Percentiles rank a stretch among this genome's conserved stretches.
phyloP scores from a whole-genome alignment of 2,797 vertebrate genomes.

The Ara ararauna region DNA sequence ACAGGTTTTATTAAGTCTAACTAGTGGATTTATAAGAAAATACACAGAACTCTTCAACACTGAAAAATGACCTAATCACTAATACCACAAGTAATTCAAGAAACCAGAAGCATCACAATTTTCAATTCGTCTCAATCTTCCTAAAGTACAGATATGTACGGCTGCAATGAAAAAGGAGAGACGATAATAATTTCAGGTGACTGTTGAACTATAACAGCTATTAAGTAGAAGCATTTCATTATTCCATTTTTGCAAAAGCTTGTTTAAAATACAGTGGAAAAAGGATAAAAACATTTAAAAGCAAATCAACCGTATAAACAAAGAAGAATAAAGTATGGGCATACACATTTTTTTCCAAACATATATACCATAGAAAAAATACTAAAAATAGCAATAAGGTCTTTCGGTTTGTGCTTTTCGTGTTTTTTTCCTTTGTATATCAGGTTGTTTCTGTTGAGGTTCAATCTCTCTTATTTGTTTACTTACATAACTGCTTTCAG shows the following conservation, averaged over 20 bases:
- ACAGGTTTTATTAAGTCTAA: neutral
- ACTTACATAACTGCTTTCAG: neutral
- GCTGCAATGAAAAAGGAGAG: neutral
- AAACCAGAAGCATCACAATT: neutral
- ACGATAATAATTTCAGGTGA: neutral
- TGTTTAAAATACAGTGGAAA: constrained; percentile 4
- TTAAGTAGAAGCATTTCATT: neutral
- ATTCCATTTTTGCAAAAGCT: neutral
- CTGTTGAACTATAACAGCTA: neutral
- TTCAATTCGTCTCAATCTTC: neutral
- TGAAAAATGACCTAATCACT: neutral
- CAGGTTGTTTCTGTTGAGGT: neutral
- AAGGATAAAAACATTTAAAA: neutral
- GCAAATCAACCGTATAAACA: neutral
- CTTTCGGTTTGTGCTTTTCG: neutral
- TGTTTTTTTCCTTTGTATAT: neutral
- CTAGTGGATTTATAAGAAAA: neutral
- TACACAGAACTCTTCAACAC: neutral
- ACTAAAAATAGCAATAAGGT: neutral
- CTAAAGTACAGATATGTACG: neutral
- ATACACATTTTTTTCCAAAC: neutral
- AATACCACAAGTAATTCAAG: neutral
- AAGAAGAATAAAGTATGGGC: neutral
- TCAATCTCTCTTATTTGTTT: neutral
- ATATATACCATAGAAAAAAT: neutral